A percentile compares a stretch with the other conserved stretches of the same genome.
Evolutionary conservation across 2,888 invertebrate species (phyloP).

Genomic region (Lottia scabra): DNA sequence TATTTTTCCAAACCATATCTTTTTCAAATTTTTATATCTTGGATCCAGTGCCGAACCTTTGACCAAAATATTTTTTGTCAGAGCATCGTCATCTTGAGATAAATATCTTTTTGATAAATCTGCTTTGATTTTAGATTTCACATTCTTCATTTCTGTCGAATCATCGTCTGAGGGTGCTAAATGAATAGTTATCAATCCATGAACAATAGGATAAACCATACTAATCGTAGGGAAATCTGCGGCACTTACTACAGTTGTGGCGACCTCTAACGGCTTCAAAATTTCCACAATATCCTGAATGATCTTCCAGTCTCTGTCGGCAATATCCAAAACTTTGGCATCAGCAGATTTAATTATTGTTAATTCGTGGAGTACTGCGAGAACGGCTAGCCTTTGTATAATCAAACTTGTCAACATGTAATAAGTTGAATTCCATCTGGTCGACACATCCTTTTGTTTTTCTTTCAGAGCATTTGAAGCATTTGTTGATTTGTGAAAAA

Average conservation of each 20-base stretch:
- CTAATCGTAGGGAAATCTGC: conserved; percentile 7
- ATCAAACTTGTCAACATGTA: conserved; percentile 1
- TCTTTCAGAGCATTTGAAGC: neutral
- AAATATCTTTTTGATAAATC: too few species aligned
- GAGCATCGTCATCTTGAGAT: conserved; percentile 10
- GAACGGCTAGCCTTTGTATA: neutral
- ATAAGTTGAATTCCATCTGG: conserved; percentile 8
- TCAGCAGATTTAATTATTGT: neutral
- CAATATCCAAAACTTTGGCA: conserved; percentile 9
- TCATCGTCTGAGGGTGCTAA: neutral
- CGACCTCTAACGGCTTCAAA: conserved; percentile 16
- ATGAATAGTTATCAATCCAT: conserved; percentile 9
- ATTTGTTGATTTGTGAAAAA: neutral
- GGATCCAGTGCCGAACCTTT: conserved; percentile 8
- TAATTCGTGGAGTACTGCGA: conserved; percentile 1
- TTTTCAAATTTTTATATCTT: neutral
- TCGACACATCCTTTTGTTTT: neutral
- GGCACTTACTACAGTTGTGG: conserved; percentile 7
- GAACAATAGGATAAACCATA: conserved; percentile 14
- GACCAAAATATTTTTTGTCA: neutral
- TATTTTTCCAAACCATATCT: neutral
- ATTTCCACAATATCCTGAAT: conserved; percentile 9
- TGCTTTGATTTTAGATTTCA: neutral
- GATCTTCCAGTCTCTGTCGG: conserved; percentile 11
- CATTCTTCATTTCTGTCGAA: neutral